These are phyloP conservation scores for Halyomorpha halys DNA, from an alignment of 1,140 invertebrate genomes.

Conservation along the genomic window DNA sequence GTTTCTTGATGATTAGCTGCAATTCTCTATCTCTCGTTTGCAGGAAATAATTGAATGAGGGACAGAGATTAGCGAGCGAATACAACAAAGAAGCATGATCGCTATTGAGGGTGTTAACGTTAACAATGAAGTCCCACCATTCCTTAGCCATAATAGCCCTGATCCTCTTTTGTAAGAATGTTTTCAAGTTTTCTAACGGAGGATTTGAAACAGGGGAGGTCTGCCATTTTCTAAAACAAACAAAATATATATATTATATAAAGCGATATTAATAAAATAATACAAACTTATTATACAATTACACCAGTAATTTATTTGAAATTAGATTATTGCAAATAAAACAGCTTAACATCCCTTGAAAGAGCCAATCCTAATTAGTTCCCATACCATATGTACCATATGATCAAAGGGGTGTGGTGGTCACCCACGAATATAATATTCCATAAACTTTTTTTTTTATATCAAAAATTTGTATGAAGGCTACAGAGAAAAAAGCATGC, in stretches of 20 bases:
- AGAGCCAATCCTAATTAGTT: too few relatives aligned
- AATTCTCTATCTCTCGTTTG: conserved; percentile 2
- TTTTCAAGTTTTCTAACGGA: neutral
- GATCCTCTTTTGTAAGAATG: neutral
- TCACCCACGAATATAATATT: too few relatives aligned
- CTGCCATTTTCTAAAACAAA: conserved; percentile 3
- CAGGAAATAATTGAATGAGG: neutral
- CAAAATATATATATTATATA: neutral
- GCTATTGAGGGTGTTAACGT: conserved; percentile 4
- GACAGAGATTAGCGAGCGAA: conserved; percentile 4
- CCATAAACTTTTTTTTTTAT: too few relatives aligned
- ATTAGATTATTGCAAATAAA: too few relatives aligned
- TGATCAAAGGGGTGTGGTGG: too few relatives aligned
- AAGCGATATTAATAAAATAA: too few relatives aligned
- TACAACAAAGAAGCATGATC: conserved; percentile 7
- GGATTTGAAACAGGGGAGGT: neutral
- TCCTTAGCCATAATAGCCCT: neutral
- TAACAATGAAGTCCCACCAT: conserved; percentile 10
- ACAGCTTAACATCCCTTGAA: too few relatives aligned
- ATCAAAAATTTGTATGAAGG: too few relatives aligned
- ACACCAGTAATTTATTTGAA: too few relatives aligned
- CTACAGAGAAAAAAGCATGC: too few relatives aligned
- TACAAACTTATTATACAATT: too few relatives aligned
- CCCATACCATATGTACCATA: too few relatives aligned
- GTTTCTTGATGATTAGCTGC: neutral